These are phyloP conservation scores for Pelobates fuscus DNA, from an alignment of 2,113 vertebrate species.

Conservation along the genomic window DNA sequence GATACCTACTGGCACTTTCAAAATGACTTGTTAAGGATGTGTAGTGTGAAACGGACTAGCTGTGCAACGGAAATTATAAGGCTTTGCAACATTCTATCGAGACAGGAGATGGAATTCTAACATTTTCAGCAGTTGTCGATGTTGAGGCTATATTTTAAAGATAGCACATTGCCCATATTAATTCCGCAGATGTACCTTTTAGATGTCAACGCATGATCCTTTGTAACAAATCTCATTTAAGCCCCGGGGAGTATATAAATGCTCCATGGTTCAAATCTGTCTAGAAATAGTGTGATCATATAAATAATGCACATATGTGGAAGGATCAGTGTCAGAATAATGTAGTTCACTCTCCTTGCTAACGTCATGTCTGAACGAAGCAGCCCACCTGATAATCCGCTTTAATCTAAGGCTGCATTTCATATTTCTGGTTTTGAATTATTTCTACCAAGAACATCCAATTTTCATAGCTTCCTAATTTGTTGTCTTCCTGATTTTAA, in stretches of 20 bases:
- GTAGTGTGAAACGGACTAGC: slow-evolving; percentile 2
- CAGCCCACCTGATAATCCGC: background rate
- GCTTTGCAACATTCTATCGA: background rate
- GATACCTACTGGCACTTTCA: slow-evolving; percentile 15
- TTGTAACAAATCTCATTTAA: slow-evolving; percentile 11
- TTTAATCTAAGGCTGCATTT: background rate
- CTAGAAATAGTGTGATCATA: background rate
- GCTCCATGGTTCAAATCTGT: background rate
- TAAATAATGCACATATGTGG: background rate
- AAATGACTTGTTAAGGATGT: slow-evolving; percentile 28
- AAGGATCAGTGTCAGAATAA: background rate
- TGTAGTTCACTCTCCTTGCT: background rate
- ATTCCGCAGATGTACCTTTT: background rate
- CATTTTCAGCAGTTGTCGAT: background rate
- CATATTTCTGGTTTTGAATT: too few species aligned
- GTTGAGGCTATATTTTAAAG: background rate
- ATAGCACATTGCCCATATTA: background rate
- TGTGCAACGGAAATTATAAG: slow-evolving; percentile 11
- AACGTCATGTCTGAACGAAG: background rate
- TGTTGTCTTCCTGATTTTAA: too few species aligned
- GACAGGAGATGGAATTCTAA: background rate
- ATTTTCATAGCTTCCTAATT: too few species aligned
- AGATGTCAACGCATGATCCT: background rate
- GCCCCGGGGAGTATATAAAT: background rate
- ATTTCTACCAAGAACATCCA: too few species aligned